Evolutionary conservation across 2,888 invertebrate genomes (phyloP).

Genomic region (Halocaridina rubra): DNA sequence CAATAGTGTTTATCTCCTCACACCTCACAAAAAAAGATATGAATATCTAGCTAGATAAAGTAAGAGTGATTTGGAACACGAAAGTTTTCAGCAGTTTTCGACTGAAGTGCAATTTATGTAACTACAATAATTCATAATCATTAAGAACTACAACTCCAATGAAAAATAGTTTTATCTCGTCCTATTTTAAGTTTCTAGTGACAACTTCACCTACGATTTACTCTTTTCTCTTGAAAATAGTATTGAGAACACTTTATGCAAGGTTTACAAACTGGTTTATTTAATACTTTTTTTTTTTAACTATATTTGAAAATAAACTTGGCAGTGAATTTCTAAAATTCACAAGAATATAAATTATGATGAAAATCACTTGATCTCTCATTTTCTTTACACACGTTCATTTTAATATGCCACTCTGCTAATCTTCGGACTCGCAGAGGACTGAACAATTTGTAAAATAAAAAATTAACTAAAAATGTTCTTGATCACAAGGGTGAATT

Average conservation of each 20-base stretch:
- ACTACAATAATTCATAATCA: neutral
- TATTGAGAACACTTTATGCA: slow-evolving; percentile 17
- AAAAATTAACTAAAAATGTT: too few species aligned
- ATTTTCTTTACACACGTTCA: slow-evolving; percentile 17
- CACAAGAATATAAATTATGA: slow-evolving; percentile 18
- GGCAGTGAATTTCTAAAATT: slow-evolving; percentile 45
- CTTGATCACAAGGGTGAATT: slow-evolving; percentile 34
- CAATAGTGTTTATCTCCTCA: neutral
- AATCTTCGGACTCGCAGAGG: slow-evolving; percentile 47
- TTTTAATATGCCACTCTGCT: slow-evolving; percentile 47
- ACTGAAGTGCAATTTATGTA: neutral
- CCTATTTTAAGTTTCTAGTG: neutral
- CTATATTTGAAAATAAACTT: slow-evolving; percentile 24
- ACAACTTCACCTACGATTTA: neutral
- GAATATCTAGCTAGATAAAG: neutral
- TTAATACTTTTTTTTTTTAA: slow-evolving; percentile 34
- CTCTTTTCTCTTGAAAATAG: slow-evolving; percentile 32
- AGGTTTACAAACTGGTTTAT: neutral
- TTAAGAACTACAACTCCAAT: neutral
- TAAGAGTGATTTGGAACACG: neutral
- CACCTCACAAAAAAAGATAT: neutral
- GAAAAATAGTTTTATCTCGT: neutral
- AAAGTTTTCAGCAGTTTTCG: neutral
- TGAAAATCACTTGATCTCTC: slow-evolving; percentile 11
- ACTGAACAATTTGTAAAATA: slow-evolving; percentile 22